Percentiles rank a stretch among this genome's conserved stretches.
These are phyloP conservation scores for Mixornis gularis DNA, from an alignment of 2,113 vertebrate species.

Conservation along the genomic window DNA sequence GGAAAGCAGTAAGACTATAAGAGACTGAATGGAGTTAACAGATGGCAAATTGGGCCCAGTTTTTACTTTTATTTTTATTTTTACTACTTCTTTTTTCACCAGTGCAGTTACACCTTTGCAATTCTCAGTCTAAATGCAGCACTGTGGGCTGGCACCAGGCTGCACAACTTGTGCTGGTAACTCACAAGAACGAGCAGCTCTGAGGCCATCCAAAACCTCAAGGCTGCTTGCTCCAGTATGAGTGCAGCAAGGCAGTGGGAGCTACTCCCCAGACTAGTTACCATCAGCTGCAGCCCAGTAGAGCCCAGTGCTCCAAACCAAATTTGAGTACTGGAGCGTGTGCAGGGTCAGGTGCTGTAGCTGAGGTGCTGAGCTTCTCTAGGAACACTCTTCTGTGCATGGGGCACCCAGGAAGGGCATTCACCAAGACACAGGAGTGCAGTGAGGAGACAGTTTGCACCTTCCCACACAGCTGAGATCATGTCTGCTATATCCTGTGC, in stretches of 20 bases:
- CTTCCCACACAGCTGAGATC: slow-evolving; percentile 45
- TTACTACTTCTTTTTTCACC: not conserved
- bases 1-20: not conserved
- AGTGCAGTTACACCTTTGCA: slow-evolving; percentile 20
- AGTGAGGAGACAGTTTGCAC: not conserved
- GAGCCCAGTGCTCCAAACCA: not conserved
- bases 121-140: not conserved
- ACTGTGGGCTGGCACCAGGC: not conserved
- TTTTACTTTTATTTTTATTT: slow-evolving; percentile 33
- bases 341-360: not conserved
- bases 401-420: not conserved
- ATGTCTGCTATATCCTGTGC: slow-evolving; percentile 1
- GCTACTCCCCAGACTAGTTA: not conserved
- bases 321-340: not conserved
- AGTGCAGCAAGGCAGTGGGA: accelerated
- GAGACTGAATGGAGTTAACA: slow-evolving; percentile 5
- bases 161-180: not conserved
- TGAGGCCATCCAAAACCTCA: not conserved
- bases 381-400: accelerated
- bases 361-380: not conserved
- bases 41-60: slow-evolving; percentile 31
- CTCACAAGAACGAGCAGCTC: not conserved
- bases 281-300: not conserved
- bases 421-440: not conserved
- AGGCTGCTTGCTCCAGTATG: not conserved